phyloP scores from a whole-genome alignment of 2,888 invertebrate species.

The Trachelus troglodyta region DNA sequence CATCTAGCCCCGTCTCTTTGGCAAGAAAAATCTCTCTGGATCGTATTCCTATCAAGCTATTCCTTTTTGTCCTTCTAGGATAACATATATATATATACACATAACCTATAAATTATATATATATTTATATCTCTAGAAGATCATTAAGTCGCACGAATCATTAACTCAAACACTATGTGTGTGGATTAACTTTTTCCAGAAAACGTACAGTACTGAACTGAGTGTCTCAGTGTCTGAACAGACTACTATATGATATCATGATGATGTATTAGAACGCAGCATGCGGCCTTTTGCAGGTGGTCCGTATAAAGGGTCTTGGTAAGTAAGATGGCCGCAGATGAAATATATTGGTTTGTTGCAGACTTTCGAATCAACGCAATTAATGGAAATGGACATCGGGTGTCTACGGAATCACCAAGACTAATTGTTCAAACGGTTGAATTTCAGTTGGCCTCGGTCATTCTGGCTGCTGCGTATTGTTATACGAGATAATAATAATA shows the following conservation, averaged over 20 bases:
- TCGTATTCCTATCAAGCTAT: too few species aligned
- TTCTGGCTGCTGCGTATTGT: conserved; percentile 42
- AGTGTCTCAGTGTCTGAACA: conserved; percentile 54
- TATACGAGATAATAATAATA: conserved; percentile 10
- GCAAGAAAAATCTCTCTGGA: too few species aligned
- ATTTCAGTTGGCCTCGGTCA: conserved; percentile 42
- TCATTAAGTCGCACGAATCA: conserved; percentile 8
- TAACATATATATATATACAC: too few species aligned
- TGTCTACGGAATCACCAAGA: too few species aligned
- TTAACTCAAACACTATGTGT: conserved; percentile 58
- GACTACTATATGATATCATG: conserved; percentile 62
- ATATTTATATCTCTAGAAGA: too few species aligned
- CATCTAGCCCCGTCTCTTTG: too few species aligned
- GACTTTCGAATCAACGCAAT: conserved; percentile 23
- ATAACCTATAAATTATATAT: too few species aligned
- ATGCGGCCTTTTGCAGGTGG: conserved; percentile 66
- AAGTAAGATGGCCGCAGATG: conserved; percentile 65
- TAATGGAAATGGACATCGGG: too few species aligned
- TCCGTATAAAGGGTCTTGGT: conserved; percentile 54
- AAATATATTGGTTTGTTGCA: conserved; percentile 55
- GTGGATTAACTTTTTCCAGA: conserved; percentile 66
- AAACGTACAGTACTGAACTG: conserved; percentile 51
- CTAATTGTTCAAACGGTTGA: conserved; percentile 10
- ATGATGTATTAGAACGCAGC: conserved; percentile 64
- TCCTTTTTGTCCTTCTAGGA: too few species aligned